Percentiles rank a stretch among this genome's conserved stretches.
phyloP scores from a whole-genome alignment of 2,888 invertebrate genomes.

The Athetis lepigone region DNA sequence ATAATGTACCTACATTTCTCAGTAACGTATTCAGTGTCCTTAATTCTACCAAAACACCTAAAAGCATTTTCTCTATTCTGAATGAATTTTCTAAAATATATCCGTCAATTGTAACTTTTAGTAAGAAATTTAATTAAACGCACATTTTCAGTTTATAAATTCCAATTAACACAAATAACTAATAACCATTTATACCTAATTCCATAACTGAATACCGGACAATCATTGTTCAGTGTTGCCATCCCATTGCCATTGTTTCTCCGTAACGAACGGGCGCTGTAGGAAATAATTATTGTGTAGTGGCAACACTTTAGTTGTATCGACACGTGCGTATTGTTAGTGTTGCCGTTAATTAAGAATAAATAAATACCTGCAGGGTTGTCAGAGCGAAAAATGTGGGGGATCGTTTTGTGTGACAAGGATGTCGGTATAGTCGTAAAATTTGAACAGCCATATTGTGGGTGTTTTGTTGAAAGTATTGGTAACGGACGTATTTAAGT shows the following conservation, averaged over 20 bases:
- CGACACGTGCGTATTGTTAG: conserved; percentile 76
- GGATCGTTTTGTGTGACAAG: conserved; percentile 13
- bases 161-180: conserved; percentile 50
- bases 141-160: conserved; percentile 20
- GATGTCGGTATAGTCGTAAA: conserved; percentile 3
- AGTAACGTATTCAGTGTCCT: too few relatives aligned
- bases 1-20: too few relatives aligned
- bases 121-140: conserved; percentile 13
- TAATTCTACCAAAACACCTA: background rate
- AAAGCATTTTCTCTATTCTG: background rate
- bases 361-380: conserved; percentile 56
- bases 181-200: conserved; percentile 66
- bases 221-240: conserved; percentile 82
- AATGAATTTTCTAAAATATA: too few relatives aligned
- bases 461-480: conserved; percentile 8
- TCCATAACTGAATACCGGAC: conserved; percentile 66
- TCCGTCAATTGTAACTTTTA: background rate
- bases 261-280: conserved; percentile 77
- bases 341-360: conserved; percentile 64
- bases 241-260: conserved; percentile 77
- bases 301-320: conserved; percentile 83
- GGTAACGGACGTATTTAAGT: background rate
- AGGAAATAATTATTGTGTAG: conserved; percentile 88
- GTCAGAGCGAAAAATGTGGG: conserved; percentile 35
- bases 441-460: conserved; percentile 4